Evolutionary conservation across 2,888 invertebrate genomes (phyloP).

Genomic region (Eristalis pertinax): DNA sequence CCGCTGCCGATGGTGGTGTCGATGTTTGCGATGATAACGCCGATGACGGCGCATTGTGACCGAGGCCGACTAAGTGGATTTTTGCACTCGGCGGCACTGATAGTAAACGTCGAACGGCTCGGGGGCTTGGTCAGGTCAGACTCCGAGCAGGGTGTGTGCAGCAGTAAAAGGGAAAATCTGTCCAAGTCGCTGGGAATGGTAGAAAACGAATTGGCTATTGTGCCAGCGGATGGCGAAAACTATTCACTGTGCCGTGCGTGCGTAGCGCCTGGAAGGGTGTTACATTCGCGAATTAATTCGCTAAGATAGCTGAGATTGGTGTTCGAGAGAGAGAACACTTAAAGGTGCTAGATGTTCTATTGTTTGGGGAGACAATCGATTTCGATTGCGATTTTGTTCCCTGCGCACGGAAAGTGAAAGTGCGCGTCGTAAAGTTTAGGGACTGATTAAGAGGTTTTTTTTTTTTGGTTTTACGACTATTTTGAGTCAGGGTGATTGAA

Average conservation of each 20-base stretch:
- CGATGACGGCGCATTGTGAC: constrained; percentile 17
- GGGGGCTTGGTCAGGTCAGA: not conserved
- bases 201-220: not conserved
- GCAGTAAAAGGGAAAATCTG: not conserved
- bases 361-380: not conserved
- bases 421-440: not conserved
- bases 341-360: not conserved
- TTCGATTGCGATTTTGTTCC: not conserved
- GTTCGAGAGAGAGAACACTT: not conserved
- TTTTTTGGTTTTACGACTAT: not conserved
- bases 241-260: too few relatives aligned
- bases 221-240: not conserved
- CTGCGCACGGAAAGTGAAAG: not conserved
- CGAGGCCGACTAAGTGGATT: constrained; percentile 13
- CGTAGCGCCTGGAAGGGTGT: not conserved
- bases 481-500: not conserved
- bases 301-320: not conserved
- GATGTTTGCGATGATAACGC: constrained; percentile 21
- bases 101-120: not conserved
- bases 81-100: not conserved
- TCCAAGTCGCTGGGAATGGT: not conserved
- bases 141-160: not conserved
- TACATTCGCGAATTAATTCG: not conserved
- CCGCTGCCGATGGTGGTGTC: not conserved
- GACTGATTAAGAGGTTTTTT: not conserved